Conservation (phyloP, 2,797 vertebrate genomes). For the Etheostoma nigrum region DNA sequence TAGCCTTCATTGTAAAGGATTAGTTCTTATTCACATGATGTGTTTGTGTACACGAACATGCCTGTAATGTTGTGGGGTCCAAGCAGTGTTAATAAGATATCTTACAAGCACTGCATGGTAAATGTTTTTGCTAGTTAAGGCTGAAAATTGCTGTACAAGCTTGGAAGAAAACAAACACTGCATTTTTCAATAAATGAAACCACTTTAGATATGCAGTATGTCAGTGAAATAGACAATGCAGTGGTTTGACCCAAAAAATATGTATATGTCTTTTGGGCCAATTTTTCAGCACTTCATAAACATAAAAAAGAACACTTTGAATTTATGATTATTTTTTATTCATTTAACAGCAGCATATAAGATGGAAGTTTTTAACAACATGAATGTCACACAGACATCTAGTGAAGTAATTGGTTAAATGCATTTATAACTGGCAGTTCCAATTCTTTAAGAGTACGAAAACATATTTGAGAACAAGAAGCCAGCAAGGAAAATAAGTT, state of each 20-base stretch:
- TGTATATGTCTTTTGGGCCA: background rate
- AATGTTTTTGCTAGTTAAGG: conserved; percentile 42
- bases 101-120: conserved; percentile 59
- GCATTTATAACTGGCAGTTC: too few species aligned
- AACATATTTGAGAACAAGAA: background rate
- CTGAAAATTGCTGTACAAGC: conserved; percentile 31
- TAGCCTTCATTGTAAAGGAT: conserved; percentile 42
- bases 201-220: conserved; percentile 18
- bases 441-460: background rate
- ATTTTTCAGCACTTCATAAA: conserved; percentile 1
- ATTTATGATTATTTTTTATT: background rate
- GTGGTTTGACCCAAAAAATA: background rate
- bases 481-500: background rate
- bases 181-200: conserved; percentile 37
- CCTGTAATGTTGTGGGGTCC: conserved; percentile 40
- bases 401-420: conserved; percentile 1
- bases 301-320: conserved; percentile 11
- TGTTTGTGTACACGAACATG: conserved; percentile 52
- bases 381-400: background rate
- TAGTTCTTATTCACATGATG: conserved; percentile 47
- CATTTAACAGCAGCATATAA: background rate
- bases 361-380: background rate
- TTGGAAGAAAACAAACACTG: conserved; percentile 23
- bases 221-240: conserved; percentile 19
- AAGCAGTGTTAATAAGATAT: conserved; percentile 71